Evolutionary conservation across 2,113 vertebrate species (phyloP).

Genomic region (Mohoua ochrocephala): DNA sequence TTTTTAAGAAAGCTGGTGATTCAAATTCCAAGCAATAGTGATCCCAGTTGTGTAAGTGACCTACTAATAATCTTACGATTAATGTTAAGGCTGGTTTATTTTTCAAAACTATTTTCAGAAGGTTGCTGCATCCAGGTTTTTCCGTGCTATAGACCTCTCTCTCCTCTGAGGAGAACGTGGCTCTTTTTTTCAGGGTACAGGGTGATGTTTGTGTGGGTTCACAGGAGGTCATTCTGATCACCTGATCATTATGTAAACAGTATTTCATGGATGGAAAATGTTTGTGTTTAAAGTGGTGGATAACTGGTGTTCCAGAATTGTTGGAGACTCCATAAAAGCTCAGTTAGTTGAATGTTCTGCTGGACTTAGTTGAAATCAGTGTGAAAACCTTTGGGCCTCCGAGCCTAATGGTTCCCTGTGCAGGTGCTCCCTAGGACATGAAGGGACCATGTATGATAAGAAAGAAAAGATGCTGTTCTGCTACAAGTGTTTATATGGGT

Average conservation of each 20-base stretch:
- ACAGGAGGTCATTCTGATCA: neutral
- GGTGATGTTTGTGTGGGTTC: neutral
- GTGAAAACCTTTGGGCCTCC: neutral
- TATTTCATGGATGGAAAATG: neutral
- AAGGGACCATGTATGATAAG: rapidly evolving
- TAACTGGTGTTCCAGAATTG: neutral
- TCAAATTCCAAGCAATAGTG: neutral
- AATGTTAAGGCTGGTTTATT: neutral
- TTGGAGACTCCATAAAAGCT: neutral
- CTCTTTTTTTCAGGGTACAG: neutral
- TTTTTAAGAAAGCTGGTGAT: neutral
- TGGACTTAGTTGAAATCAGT: neutral
- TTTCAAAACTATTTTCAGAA: neutral
- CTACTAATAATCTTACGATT: neutral
- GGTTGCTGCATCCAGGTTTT: neutral
- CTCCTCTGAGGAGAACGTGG: neutral
- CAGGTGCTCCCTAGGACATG: neutral
- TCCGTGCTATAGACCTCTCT: rapidly evolving
- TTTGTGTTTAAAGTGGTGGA: neutral
- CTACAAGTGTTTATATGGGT: neutral
- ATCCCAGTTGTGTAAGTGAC: neutral
- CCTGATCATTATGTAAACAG: neutral
- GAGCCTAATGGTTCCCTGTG: neutral
- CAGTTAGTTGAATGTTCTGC: neutral
- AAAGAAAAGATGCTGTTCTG: neutral